Percentiles rank a stretch among this genome's conserved stretches.
Conservation (phyloP, 2,113 vertebrate species). For the Tympanuchus pallidicinctus region DNA sequence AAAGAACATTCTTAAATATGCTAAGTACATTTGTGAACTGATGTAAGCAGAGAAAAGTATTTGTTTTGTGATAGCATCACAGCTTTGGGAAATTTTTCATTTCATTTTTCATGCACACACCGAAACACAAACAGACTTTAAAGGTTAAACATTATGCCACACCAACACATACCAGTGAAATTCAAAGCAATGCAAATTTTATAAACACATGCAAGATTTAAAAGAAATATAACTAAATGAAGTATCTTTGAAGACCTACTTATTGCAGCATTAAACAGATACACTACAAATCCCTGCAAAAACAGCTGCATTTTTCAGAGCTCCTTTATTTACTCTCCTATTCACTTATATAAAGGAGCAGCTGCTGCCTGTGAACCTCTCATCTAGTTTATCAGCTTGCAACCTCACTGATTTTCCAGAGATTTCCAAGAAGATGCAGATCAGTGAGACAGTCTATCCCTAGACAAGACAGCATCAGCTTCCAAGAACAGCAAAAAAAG, state of each 20-base stretch:
- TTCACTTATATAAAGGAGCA: neutral
- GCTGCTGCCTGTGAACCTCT: neutral
- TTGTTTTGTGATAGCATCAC: neutral
- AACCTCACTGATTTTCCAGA: neutral
- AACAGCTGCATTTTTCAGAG: neutral
- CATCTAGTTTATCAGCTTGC: neutral
- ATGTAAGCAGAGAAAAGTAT: neutral
- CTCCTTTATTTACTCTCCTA: neutral
- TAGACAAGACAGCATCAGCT: neutral
- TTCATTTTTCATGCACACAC: neutral
- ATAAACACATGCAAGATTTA: neutral
- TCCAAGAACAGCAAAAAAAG: neutral
- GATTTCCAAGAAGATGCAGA: neutral
- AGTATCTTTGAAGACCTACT: neutral
- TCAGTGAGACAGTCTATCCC: neutral
- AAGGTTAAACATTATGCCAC: neutral
- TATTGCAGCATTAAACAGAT: neutral
- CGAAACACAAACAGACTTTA: neutral
- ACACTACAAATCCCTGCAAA: neutral
- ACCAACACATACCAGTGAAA: neutral
- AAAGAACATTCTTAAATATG: neutral
- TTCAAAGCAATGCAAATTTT: neutral
- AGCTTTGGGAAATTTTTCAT: neutral
- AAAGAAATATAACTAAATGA: neutral
- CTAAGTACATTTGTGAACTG: neutral